phyloP scores from a whole-genome alignment of 1,140 invertebrate species.

The Meloidogyne floridensis region DNA sequence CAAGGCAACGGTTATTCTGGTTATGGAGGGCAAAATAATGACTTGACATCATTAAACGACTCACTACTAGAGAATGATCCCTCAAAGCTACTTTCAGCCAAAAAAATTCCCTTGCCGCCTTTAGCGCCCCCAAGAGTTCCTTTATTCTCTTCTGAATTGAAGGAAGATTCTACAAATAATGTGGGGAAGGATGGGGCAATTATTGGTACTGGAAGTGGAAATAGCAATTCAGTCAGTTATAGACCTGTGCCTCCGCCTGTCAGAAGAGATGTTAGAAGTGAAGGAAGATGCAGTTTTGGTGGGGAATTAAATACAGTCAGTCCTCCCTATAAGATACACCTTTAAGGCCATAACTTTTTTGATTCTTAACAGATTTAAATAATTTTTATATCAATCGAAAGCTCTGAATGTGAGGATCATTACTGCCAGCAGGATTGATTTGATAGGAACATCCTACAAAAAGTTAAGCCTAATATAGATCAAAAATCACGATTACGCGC shows the following conservation, averaged over 20 bases:
- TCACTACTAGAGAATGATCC: neutral
- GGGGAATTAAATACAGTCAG: too few relatives aligned
- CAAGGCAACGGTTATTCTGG: slow-evolving; percentile 26
- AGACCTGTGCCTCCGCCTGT: slow-evolving; percentile 50
- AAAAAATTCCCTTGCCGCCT: slow-evolving; percentile 30
- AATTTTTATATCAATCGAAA: too few relatives aligned
- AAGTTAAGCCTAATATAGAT: too few relatives aligned
- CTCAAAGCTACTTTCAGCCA: neutral
- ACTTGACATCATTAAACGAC: neutral
- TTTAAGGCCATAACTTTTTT: too few relatives aligned
- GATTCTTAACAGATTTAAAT: too few relatives aligned
- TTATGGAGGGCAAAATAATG: slow-evolving; percentile 19
- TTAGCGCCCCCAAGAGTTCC: slow-evolving; percentile 33
- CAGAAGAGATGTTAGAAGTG: slow-evolving; percentile 42
- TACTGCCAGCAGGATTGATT: too few relatives aligned
- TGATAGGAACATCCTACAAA: too few relatives aligned
- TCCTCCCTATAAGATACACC: too few relatives aligned
- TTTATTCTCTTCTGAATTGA: slow-evolving; percentile 12
- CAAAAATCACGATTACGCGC: too few relatives aligned
- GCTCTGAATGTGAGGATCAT: too few relatives aligned
- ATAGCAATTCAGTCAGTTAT: slow-evolving; percentile 39
- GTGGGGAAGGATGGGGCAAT: neutral
- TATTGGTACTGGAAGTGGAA: neutral
- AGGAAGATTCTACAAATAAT: neutral
- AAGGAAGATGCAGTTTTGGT: slow-evolving; percentile 51